Evolutionary conservation across 2,113 vertebrate species (phyloP).

Genomic region (Hassar affinis): DNA sequence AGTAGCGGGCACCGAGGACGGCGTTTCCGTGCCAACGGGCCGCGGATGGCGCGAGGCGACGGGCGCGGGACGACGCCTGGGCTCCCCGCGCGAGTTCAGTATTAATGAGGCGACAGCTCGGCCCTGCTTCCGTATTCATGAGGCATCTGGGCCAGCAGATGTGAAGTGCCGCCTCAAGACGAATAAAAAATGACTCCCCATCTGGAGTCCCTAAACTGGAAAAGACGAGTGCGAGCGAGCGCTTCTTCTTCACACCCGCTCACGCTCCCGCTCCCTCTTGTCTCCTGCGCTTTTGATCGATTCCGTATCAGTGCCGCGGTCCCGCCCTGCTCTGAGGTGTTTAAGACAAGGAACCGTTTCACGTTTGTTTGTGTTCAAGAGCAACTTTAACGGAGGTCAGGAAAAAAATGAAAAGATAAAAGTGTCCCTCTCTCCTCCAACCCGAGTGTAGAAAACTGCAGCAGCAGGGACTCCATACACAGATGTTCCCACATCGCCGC

Average conservation of each 20-base stretch:
- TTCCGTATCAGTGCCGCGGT: neutral
- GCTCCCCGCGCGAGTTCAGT: constrained; percentile 70
- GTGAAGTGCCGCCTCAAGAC: constrained; percentile 78
- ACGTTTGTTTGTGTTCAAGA: neutral
- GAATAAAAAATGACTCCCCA: constrained; percentile 79
- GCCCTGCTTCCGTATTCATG: constrained; percentile 76
- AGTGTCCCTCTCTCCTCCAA: too few relatives aligned
- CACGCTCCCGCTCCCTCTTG: constrained; percentile 36
- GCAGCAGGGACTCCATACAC: too few relatives aligned
- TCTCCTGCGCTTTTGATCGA: constrained; percentile 22
- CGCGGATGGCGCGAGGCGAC: constrained; percentile 55
- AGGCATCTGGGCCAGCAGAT: constrained; percentile 81
- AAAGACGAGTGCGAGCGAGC: constrained; percentile 66
- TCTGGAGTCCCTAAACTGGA: constrained; percentile 76
- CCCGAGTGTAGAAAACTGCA: too few relatives aligned
- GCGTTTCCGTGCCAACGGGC: constrained; percentile 66
- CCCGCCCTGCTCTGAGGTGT: neutral
- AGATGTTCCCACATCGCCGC: too few relatives aligned
- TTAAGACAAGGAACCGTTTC: too few relatives aligned
- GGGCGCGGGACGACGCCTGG: constrained; percentile 57
- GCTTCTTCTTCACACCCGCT: constrained; percentile 50
- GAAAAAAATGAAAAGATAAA: neutral
- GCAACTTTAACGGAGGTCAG: neutral
- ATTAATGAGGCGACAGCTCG: constrained; percentile 79
- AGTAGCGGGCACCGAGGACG: constrained; percentile 62